Evolutionary conservation across 1,140 invertebrate genomes (phyloP), one percentile per base, ranked within the genome.

Genomic region (Pseudomyrmex dendroicus): DNA sequence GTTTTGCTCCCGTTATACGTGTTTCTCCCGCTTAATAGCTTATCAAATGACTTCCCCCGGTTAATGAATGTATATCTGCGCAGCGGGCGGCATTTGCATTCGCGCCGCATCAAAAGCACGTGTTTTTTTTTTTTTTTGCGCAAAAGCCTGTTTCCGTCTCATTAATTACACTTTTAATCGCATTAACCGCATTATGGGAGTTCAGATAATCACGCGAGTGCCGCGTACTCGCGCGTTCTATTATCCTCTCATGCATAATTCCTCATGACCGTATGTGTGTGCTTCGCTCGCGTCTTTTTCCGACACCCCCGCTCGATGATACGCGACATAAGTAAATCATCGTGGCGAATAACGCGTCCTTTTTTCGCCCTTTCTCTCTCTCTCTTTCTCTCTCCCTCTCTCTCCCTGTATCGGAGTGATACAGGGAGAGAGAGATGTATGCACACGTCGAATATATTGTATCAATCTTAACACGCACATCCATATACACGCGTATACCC

Each of bases 131-230:
- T 35, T 63, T 44, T 63, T 50, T 61, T 15, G 48, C 66, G 44
- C 46, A 61, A n/a, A 72, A 59, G 35, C 13, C n/a, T 15, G 25
- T 35, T 35, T 35, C 22, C 66, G 56, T 72, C 72, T 57, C 76
- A 72, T 72, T 72, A 80, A 70, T 80, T 80, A 80, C 56, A 25
- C 44, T 59, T 59, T 59, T 80, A 80, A 70, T 80, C 56, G 64
- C 61, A 22, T 48, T 77, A 77, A 77, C 62, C 63, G 63, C 22
- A 59, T 70, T 80, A 80, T 25, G 54, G n/a, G 10, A 25, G 35
- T 54, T 59, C 20, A n/a, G 15, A 57, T 48, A 48, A 59, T 80
- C 66, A 25, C 59, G 3, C 15, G 20, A 17, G 22, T 59, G 44
- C 22, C 35, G n/a, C 48, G 15, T 13, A 12, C 67, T n/a, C n/a